Base-by-base conservation (phyloP, 2,797 vertebrate genomes). In the Allobates femoralis region DNA sequence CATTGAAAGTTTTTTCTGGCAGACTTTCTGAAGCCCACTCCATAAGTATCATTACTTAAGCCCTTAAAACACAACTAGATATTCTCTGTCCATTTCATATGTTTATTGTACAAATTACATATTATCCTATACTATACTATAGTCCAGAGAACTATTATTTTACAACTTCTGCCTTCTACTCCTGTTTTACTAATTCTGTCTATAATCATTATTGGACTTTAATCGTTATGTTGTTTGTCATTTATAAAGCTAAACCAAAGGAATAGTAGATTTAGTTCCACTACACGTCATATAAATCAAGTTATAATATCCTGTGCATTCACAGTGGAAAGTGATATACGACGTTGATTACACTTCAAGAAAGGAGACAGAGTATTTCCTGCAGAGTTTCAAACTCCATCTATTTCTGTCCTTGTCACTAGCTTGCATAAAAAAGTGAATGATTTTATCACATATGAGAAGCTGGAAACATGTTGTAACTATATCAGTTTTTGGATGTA, bases 361-460 rank as follows among this genome's bases (percentile, higher is more conserved):
- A 90, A 91, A 91, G 89, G 91, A 91, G 90, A 89, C 89, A 89
- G 90, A 88, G 90, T 90, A 89, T 90, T 92, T 92, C 91, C 89
- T 87, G 81, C 90, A 81, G 2, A 90, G 90, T 93, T 91, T 92
- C 92, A 92, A 92, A 93, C 92, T 90, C 92, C 90, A 91, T 94
- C 92, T 92, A 89, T 95, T 95, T 94, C 93, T 88, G 76, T 93
- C 94, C 89, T 91, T 94, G 93, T 93, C 91, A 93, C 92, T 92
- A 90, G 92, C 93, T 94, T 95, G 94, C 93, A 93, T 94, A 94
- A 80, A 85, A 85, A 85, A 94, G 90, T 92, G 93, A 94, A 91
- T 93, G 91, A 93, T 94, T 94, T 95, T 93, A 94, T 95, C 94
- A 93, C 91, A 91, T 92, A 90, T 89, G 89, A 90, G 91, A 93